Evolutionary conservation across 2,797 vertebrate species (phyloP).

Genomic region (Chaetophractus vellerosus): DNA sequence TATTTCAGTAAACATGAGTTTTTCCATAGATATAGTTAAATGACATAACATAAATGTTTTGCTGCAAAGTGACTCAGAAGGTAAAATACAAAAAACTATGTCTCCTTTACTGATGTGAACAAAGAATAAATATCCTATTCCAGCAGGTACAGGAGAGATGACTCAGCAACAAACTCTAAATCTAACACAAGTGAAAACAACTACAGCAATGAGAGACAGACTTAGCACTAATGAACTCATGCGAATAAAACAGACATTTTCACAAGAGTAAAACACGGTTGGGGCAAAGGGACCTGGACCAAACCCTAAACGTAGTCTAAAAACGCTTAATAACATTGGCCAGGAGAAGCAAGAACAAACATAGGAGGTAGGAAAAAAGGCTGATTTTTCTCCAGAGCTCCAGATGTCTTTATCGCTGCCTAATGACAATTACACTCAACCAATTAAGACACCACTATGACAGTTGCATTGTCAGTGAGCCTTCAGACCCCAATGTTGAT

Average conservation of each 20-base stretch:
- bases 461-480: constrained; percentile 90
- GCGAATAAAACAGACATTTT: constrained; percentile 84
- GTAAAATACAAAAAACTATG: neutral
- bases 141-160: constrained; percentile 55
- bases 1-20: constrained; percentile 20
- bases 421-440: constrained; percentile 91
- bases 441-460: constrained; percentile 90
- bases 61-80: constrained; percentile 38
- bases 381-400: constrained; percentile 91
- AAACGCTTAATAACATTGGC: constrained; percentile 82
- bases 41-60: neutral
- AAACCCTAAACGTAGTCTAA: constrained; percentile 82
- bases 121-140: constrained; percentile 58
- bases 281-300: constrained; percentile 81
- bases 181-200: constrained; percentile 68
- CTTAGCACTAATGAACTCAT: constrained; percentile 79
- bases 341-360: constrained; percentile 86
- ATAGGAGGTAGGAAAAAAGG: constrained; percentile 83
- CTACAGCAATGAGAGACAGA: constrained; percentile 66
- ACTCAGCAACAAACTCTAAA: constrained; percentile 79
- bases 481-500: constrained; percentile 88
- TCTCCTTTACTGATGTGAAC: constrained; percentile 62
- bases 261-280: constrained; percentile 73
- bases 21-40: constrained; percentile 13
- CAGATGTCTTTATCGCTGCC: constrained; percentile 91